Percentiles rank a stretch among this genome's conserved stretches.
phyloP scores from a whole-genome alignment of 2,113 vertebrate species.

The Cercocebus atys region DNA sequence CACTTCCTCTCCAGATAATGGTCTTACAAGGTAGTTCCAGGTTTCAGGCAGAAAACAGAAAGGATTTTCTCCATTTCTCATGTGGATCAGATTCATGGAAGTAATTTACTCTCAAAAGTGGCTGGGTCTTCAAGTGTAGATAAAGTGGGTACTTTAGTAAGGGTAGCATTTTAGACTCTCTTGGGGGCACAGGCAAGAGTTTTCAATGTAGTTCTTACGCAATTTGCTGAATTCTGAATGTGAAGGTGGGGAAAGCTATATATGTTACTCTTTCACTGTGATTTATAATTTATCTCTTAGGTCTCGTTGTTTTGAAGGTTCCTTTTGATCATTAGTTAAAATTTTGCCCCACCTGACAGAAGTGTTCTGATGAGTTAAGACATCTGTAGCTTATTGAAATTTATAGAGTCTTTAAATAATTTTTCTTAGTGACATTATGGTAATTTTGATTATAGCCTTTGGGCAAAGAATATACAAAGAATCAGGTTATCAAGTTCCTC shows the following conservation, averaged over 20 bases:
- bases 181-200: not conserved
- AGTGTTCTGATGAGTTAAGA: not conserved
- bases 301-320: not conserved
- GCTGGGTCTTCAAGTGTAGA: not conserved
- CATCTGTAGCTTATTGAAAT: not conserved
- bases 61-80: not conserved
- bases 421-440: not conserved
- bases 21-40: not conserved
- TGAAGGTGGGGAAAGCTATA: not conserved
- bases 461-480: not conserved
- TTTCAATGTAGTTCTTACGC: not conserved
- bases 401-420: not conserved
- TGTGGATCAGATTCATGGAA: not conserved
- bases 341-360: not conserved
- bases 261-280: not conserved
- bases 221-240: not conserved
- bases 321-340: not conserved
- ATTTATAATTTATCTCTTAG: not conserved
- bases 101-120: not conserved
- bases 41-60: not conserved
- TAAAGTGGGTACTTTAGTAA: not conserved
- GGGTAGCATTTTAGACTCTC: not conserved
- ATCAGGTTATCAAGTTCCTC: not conserved
- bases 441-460: not conserved
- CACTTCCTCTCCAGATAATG: not conserved